Evolutionary conservation across 2,113 vertebrate species (phyloP).

Genomic region (Amia ocellicauda): DNA sequence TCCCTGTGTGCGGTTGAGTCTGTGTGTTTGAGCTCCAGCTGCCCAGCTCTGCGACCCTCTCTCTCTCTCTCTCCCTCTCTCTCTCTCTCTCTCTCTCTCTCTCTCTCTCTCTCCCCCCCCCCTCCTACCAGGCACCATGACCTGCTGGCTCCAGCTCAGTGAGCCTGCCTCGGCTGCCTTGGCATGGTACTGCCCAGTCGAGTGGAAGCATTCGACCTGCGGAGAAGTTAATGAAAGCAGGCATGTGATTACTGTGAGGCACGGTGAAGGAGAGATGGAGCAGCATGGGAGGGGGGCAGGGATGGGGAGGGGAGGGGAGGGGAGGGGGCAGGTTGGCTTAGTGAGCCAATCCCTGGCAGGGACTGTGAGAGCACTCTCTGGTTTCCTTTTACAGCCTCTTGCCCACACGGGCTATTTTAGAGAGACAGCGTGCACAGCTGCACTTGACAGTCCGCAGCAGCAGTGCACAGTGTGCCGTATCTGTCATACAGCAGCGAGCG

Average conservation of each 20-base stretch:
- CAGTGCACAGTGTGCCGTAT: constrained; percentile 4
- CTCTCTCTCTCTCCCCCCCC: not conserved
- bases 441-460: constrained; percentile 70
- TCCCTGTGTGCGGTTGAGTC: too few species aligned
- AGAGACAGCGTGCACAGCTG: constrained; percentile 73
- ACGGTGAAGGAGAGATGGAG: not conserved
- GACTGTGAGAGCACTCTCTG: constrained; percentile 54
- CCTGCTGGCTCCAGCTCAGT: too few species aligned
- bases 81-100: constrained; percentile 5
- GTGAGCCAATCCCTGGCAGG: constrained; percentile 37
- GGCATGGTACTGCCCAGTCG: too few species aligned
- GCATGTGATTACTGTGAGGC: constrained; percentile 7
- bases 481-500: not conserved
- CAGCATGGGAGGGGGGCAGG: not conserved
- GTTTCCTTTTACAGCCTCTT: constrained; percentile 87
- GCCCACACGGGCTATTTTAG: constrained; percentile 69
- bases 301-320: not conserved
- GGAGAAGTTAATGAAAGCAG: constrained; percentile 7
- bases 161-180: too few species aligned
- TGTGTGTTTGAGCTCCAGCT: too few species aligned
- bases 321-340: constrained; percentile 1
- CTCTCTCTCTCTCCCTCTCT: not conserved
- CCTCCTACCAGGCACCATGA: too few species aligned
- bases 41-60: too few species aligned
- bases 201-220: too few species aligned